Conservation (phyloP, 2,113 vertebrate genomes). For the Perca schrenkii region DNA sequence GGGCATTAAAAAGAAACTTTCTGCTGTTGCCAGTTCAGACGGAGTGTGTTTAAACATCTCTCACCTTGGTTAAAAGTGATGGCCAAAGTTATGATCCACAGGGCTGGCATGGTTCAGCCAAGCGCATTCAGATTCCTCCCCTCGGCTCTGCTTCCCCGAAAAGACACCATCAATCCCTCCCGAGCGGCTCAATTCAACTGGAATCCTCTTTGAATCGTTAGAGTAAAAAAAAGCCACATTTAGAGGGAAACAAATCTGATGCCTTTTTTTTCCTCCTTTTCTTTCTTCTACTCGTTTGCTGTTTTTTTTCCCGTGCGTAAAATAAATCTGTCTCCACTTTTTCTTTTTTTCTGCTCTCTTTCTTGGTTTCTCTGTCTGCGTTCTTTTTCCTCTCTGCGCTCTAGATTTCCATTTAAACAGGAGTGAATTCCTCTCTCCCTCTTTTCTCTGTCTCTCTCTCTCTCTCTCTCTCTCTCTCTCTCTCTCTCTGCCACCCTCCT, state of each 20-base stretch:
- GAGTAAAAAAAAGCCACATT: conserved; percentile 52
- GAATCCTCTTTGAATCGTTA: conserved; percentile 73
- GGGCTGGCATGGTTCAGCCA: conserved; percentile 82
- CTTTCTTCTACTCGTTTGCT: conserved; percentile 36
- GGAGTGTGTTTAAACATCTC: conserved; percentile 29
- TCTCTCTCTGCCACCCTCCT: conserved; percentile 38
- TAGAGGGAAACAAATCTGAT: conserved; percentile 20
- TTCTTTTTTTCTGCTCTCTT: conserved; percentile 8
- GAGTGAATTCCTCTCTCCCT: conserved; percentile 58
- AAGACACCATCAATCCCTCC: conserved; percentile 78
- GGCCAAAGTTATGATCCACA: conserved; percentile 86
- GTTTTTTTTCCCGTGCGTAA: conserved; percentile 50
- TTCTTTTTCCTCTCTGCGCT: conserved; percentile 59
- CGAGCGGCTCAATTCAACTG: conserved; percentile 50
- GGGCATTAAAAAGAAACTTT: conserved; percentile 54
- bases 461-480: conserved; percentile 58
- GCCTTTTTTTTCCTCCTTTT: conserved; percentile 21
- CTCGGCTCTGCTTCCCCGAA: conserved; percentile 63
- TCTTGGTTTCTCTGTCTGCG: conserved; percentile 49
- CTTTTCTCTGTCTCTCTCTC: conserved; percentile 52
- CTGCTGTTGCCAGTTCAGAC: background rate
- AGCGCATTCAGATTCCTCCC: conserved; percentile 77
- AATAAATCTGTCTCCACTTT: conserved; percentile 65
- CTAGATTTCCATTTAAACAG: conserved; percentile 66
- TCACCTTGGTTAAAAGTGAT: conserved; percentile 84